Base-by-base conservation (phyloP, 2,888 invertebrate species). In the Amiota minor region DNA sequence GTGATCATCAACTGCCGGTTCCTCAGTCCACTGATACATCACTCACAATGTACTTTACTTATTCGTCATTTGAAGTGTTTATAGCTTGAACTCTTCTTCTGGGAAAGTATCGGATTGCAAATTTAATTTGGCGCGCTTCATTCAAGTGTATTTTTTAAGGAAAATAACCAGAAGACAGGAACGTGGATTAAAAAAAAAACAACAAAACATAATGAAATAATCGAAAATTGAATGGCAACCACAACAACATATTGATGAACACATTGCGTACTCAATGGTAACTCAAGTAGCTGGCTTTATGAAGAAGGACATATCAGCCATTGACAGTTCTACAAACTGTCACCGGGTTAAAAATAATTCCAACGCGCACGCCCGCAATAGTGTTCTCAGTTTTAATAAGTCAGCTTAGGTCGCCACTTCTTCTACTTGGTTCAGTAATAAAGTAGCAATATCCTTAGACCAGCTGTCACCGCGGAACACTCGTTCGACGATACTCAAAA, bases 71-170 rank as follows among this genome's bases (percentile, higher is more conserved):
- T 55, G n/a, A 55, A 6, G 16, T 55, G 55, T 35, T 35, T 10
- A 20, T n/a, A n/a, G 47, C 18, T 46, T 50, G 3, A 69, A 78
- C 82, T 85, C 85, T 79, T 80, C 76, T 67, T 49, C 14, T 53
- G 53, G 62, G 69, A 80, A 81, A 80, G 84, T 88, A 87, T 88
- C 88, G 73, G 35, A 79, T 88, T 88, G 80, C 87, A 83, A 79
- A 81, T 84, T 84, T 74, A 86, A 86, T 86, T 88, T 86, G 85
- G 87, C 87, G 85, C 86, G 83, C 86, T 88, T 77, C 83, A 81
- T 80, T 88, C 86, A 88, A 83, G 85, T 84, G 87, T 82, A 81
- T 72, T 80, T 81, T 76, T 74, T 79, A 79, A 78, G 77, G 80
- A 80, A 79, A 81, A 78, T 55, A 53, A 72, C 72, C 76, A 80